Evolutionary conservation across 2,888 invertebrate species (phyloP).

Genomic region (Agrotis clavis): DNA sequence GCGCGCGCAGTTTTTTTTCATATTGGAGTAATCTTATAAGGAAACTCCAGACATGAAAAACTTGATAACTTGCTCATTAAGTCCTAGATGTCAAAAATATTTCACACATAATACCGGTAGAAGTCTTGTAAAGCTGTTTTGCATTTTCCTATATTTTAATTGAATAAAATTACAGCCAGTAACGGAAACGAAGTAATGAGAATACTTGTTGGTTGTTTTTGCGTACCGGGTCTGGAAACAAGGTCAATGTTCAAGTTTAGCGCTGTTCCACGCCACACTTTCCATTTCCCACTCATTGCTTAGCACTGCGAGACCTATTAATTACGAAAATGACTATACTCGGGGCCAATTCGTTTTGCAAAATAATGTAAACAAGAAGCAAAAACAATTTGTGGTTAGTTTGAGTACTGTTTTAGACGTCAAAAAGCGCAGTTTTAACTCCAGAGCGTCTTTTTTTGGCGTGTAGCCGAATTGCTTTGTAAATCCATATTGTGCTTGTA

Average conservation of each 20-base stretch:
- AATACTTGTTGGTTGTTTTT: constrained; percentile 59
- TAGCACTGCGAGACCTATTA: constrained; percentile 68
- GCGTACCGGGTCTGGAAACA: constrained; percentile 68
- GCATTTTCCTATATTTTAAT: constrained; percentile 37
- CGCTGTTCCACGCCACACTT: constrained; percentile 77
- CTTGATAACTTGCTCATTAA: not conserved
- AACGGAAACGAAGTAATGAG: constrained; percentile 65
- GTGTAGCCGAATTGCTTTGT: too few species aligned
- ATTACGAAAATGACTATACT: constrained; percentile 61
- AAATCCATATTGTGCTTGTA: too few species aligned
- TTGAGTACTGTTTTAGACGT: constrained; percentile 7
- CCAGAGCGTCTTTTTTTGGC: too few species aligned
- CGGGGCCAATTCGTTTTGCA: constrained; percentile 19
- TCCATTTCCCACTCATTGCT: constrained; percentile 71
- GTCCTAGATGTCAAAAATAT: constrained; percentile 11
- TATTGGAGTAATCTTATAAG: not conserved
- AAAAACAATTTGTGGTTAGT: constrained; percentile 28
- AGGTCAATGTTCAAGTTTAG: constrained; percentile 80
- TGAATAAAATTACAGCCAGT: constrained; percentile 40
- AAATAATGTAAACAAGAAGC: constrained; percentile 38
- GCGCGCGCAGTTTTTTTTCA: not conserved
- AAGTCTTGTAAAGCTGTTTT: constrained; percentile 2
- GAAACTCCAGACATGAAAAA: not conserved
- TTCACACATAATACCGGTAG: constrained; percentile 19
- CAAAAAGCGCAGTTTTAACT: constrained; percentile 13